These are phyloP conservation scores for Amphipoea oculea DNA, from an alignment of 2,888 invertebrate species.

Conservation along the genomic window DNA sequence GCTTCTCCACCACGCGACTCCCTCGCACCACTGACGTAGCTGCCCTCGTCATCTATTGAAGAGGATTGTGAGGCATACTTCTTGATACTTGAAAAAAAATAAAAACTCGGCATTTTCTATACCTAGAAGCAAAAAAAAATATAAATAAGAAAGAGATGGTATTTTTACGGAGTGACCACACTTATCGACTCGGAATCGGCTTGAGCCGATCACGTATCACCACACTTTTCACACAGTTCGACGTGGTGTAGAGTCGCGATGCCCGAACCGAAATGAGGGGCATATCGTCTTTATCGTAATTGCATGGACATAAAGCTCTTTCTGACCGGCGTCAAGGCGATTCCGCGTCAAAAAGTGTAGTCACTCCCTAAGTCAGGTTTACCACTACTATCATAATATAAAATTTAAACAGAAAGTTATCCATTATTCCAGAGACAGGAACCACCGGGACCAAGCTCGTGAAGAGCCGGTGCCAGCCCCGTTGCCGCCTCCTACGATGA, in stretches of 20 bases:
- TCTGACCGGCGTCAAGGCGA: background rate
- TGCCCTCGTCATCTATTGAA: constrained; percentile 15
- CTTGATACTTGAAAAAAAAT: constrained; percentile 41
- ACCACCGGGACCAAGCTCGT: constrained; percentile 57
- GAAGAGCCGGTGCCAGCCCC: constrained; percentile 59
- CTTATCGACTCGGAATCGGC: background rate
- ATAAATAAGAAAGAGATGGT: background rate
- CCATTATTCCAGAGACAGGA: constrained; percentile 53
- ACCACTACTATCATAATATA: background rate
- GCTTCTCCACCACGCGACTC: background rate
- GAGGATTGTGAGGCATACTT: constrained; percentile 44
- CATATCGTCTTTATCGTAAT: background rate
- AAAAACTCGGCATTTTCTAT: background rate
- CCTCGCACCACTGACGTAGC: constrained; percentile 20
- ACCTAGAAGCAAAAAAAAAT: constrained; percentile 16
- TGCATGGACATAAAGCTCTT: background rate
- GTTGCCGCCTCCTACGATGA: constrained; percentile 80
- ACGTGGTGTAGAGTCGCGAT: too few species aligned
- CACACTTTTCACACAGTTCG: background rate
- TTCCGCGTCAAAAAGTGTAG: background rate
- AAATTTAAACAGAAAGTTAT: constrained; percentile 1
- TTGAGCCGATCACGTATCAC: background rate
- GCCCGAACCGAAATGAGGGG: background rate
- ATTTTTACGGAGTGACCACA: background rate
- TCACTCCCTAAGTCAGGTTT: background rate